Conservation (phyloP, 2,113 vertebrate species). For the Nycticebus coucang region DNA sequence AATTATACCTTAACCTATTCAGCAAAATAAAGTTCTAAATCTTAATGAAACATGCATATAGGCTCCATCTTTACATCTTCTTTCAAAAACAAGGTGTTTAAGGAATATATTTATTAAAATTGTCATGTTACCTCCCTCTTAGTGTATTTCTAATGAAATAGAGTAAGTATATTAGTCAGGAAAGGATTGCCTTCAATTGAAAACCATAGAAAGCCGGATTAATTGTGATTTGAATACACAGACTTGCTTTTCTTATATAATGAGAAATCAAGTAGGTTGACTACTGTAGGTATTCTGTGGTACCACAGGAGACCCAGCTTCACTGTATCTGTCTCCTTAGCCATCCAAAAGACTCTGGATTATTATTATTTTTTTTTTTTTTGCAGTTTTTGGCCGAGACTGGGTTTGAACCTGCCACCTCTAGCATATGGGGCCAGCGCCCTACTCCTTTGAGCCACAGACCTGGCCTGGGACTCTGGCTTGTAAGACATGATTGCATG, state of each 20-base stretch:
- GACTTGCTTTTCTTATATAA: background rate
- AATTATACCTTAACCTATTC: background rate
- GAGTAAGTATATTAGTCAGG: background rate
- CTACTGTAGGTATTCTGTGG: background rate
- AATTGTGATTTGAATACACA: background rate
- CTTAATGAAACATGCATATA: background rate
- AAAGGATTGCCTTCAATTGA: background rate
- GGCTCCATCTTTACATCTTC: background rate
- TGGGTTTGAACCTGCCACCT: too few species aligned
- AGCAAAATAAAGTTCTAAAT: conserved; percentile 53
- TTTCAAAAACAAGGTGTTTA: conserved; percentile 41
- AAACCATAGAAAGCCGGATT: background rate
- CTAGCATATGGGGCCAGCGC: too few species aligned
- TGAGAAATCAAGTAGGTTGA: background rate
- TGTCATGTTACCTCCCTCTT: background rate
- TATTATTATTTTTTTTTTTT: background rate
- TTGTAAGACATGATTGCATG: too few species aligned
- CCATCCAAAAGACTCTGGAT: background rate
- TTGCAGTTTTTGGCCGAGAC: too few species aligned
- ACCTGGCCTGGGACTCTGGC: too few species aligned
- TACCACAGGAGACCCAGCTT: background rate
- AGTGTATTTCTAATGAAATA: background rate
- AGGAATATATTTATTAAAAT: conserved; percentile 1
- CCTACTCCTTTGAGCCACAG: too few species aligned
- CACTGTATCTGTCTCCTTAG: background rate